Percentiles rank a stretch among this genome's conserved stretches.
Conservation (phyloP, 2,888 invertebrate genomes). For the Napeogenes sylphis region DNA sequence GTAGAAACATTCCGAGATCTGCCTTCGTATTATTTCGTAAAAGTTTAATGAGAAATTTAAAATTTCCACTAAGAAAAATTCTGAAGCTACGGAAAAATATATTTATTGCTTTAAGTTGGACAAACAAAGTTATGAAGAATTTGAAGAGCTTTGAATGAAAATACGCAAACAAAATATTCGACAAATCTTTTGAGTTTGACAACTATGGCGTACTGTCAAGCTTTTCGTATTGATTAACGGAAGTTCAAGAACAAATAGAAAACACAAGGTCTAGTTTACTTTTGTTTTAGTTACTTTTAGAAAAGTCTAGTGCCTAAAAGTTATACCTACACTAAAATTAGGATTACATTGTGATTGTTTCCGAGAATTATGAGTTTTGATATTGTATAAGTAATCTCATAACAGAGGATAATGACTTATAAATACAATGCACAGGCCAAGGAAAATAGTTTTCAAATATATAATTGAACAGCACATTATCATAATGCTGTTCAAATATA, state of each 20-base stretch:
- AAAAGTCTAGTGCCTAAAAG: too few species aligned
- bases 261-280: constrained; percentile 4
- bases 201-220: too few species aligned
- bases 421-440: constrained; percentile 27
- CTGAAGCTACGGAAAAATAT: background rate
- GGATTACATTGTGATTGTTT: too few species aligned
- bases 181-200: too few species aligned
- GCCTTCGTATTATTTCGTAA: background rate
- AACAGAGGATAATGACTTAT: constrained; percentile 8
- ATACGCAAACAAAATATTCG: too few species aligned
- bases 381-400: background rate
- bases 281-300: background rate
- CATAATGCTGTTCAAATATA: background rate
- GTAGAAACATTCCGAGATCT: background rate
- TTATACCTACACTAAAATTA: too few species aligned
- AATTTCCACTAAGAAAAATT: background rate
- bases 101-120: background rate
- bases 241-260: too few species aligned
- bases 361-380: too few species aligned
- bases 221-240: too few species aligned
- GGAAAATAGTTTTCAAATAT: constrained; percentile 27
- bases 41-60: constrained; percentile 3
- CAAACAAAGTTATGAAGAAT: too few species aligned
- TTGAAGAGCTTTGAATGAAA: too few species aligned
- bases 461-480: constrained; percentile 12